phyloP scores from a whole-genome alignment of 2,113 vertebrate species.

The Brachyhypopomus occidentalis region DNA sequence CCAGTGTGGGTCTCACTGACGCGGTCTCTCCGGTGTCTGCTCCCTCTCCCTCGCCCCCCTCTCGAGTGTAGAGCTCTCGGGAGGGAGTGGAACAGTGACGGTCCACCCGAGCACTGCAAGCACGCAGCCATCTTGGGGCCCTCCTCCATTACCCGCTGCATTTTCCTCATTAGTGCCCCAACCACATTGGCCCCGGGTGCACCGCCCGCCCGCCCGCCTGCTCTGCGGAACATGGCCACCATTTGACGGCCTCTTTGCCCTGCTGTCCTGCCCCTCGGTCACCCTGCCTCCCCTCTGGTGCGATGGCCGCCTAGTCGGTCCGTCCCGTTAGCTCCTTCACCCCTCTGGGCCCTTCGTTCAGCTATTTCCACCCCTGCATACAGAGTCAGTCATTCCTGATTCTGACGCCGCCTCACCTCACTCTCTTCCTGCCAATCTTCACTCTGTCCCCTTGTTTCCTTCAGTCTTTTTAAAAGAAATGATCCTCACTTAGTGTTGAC shows the following conservation, averaged over 20 bases:
- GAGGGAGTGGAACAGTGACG: constrained; percentile 50
- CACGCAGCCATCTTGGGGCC: constrained; percentile 48
- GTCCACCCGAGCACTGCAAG: constrained; percentile 49
- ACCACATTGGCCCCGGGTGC: constrained; percentile 71
- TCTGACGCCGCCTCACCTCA: constrained; percentile 3
- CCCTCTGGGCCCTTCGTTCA: constrained; percentile 20
- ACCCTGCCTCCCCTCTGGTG: constrained; percentile 33
- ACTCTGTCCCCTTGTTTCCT: background rate
- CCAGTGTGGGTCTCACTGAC: background rate
- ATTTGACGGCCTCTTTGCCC: constrained; percentile 67
- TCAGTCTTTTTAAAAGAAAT: background rate
- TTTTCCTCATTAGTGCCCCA: constrained; percentile 75
- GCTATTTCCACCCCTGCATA: constrained; percentile 3
- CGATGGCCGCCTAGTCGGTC: constrained; percentile 2
- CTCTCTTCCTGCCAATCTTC: background rate
- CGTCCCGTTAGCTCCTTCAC: constrained; percentile 23
- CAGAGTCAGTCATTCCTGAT: too few species aligned
- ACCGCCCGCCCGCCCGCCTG: constrained; percentile 52
- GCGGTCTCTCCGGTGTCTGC: background rate
- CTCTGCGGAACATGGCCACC: constrained; percentile 77
- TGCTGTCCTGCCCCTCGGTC: constrained; percentile 59
- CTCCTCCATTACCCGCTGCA: constrained; percentile 71
- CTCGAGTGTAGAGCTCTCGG: too few species aligned
- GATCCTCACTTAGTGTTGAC: background rate
- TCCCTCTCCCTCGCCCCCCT: constrained; percentile 1